Evolutionary conservation across 2,888 invertebrate genomes (phyloP), one percentile per base, ranked within the genome.

Genomic region (Atethmia centrago): DNA sequence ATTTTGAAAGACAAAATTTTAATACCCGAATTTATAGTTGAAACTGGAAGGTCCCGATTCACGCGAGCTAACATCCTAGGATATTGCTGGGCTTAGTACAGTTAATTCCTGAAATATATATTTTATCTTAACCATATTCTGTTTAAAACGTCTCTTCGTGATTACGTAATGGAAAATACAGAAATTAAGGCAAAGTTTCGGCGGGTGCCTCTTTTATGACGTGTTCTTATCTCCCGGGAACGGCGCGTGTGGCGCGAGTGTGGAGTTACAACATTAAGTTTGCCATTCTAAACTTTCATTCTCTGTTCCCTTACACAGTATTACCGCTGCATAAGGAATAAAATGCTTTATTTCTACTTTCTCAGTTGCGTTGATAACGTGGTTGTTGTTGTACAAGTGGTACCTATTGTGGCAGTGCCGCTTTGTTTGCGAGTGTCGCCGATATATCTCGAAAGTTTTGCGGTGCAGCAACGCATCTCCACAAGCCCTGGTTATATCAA

Each of bases 371-470:
- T 84, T 82, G 79, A 82, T 88, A 88, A 84, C 85, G 86, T 91
- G 86, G 90, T 82, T 88, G 87, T 89, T 90, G 89, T 90, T 86
- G 90, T 91, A 90, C 92, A 92, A 91, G 92, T 90, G 92, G 89
- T 92, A 92, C 89, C 93, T 92, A 93, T 95, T 95, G 94, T 94
- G 91, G 92, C 88, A 89, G 89, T 88, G 89, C 84, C 87, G 93
- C 94, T 94, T 95, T 95, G 95, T 95, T 93, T 93, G 94, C 90
- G 89, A 92, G 90, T 92, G 94, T 93, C 94, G 91, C 94, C 93
- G 95, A 95, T 95, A 95, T 95, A 95, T 95, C 93, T 94, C 90
- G 89, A 94, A 95, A 95, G 91, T 95, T 95, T 88, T 90, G 91
- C 93, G 88, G 88, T 92, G 91, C 92, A 91, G 89, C 91, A 90